Conservation (phyloP, 2,888 invertebrate genomes). For the Limnephilus rhombicus region DNA sequence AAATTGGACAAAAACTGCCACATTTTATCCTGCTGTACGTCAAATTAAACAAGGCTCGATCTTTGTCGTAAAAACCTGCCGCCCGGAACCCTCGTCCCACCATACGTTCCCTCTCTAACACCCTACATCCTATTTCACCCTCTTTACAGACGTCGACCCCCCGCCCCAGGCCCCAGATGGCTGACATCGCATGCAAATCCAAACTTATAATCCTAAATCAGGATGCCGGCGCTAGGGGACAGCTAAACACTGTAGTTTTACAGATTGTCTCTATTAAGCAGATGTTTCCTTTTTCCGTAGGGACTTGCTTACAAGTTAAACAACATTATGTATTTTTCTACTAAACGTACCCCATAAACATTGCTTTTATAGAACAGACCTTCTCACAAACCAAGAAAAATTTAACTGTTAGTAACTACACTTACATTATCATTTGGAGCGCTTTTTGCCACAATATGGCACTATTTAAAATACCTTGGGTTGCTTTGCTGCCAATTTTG, state of each 20-base stretch:
- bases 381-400: too few relatives aligned
- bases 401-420: too few relatives aligned
- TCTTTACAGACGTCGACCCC: background rate
- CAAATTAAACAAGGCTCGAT: conserved; percentile 14
- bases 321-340: too few relatives aligned
- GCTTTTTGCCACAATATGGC: too few relatives aligned
- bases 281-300: background rate
- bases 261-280: background rate
- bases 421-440: too few relatives aligned
- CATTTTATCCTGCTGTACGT: conserved; percentile 12
- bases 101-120: background rate
- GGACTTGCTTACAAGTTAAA: background rate
- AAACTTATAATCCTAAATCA: background rate
- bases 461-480: too few relatives aligned
- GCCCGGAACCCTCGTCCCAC: background rate
- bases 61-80: conserved; percentile 18
- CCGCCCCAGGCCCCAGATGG: background rate
- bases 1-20: conserved; percentile 14
- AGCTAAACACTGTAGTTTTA: background rate
- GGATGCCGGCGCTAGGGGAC: background rate
- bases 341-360: too few relatives aligned
- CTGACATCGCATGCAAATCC: conserved; percentile 15
- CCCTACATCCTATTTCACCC: background rate
- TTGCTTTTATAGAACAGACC: too few relatives aligned
- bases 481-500: too few relatives aligned